A percentile compares a stretch with the other conserved stretches of the same genome.
These are phyloP conservation scores for Xestia rhomboidea DNA, from an alignment of 2,888 invertebrate species.

Conservation along the genomic window DNA sequence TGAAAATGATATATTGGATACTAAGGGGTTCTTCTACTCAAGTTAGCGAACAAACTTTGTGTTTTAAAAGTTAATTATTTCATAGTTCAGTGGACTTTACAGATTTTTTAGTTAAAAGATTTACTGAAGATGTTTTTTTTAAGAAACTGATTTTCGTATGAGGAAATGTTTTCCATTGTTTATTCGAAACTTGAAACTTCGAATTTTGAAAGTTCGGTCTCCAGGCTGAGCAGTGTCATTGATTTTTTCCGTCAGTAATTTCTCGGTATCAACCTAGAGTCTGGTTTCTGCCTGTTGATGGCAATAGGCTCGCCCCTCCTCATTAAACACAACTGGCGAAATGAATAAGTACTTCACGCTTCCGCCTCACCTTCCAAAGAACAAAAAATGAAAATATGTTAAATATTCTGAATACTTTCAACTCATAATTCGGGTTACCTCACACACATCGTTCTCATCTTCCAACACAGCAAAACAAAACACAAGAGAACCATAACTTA, in stretches of 20 bases:
- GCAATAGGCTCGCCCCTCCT: not conserved
- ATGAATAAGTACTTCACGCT: not conserved
- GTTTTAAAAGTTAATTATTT: constrained; percentile 58
- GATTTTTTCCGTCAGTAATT: not conserved
- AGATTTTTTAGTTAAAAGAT: not conserved
- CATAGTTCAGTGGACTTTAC: constrained; percentile 32
- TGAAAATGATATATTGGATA: constrained; percentile 77
- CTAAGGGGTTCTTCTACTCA: constrained; percentile 52
- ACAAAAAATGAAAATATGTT: not conserved
- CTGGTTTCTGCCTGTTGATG: not conserved
- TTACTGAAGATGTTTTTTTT: not conserved
- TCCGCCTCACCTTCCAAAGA: not conserved
- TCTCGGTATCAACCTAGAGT: not conserved
- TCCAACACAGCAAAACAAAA: constrained; percentile 33
- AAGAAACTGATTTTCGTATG: not conserved
- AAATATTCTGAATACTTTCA: constrained; percentile 1
- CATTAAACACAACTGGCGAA: not conserved
- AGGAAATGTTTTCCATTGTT: not conserved
- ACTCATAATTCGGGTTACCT: not conserved
- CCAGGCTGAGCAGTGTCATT: not conserved
- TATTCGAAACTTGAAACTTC: not conserved
- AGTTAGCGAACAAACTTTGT: constrained; percentile 45
- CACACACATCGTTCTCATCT: constrained; percentile 16
- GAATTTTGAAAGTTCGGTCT: not conserved
- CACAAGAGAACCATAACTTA: constrained; percentile 58